A percentile compares a stretch with the other conserved stretches of the same genome.
These are phyloP conservation scores for Phoeniculus purpureus DNA, from an alignment of 2,797 vertebrate genomes.

Conservation along the genomic window DNA sequence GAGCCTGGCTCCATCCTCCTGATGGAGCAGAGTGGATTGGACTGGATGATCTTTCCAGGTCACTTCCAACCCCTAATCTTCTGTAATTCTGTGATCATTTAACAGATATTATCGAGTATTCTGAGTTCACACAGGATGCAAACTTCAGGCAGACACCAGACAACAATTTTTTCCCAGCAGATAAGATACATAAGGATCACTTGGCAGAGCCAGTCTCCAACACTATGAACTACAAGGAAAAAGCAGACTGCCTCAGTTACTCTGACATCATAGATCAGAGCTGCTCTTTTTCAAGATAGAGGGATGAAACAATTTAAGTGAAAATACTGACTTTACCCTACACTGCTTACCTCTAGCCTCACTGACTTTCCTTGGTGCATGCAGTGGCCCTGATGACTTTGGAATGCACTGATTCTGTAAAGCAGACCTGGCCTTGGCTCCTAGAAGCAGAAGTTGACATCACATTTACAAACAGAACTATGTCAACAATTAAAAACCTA, in stretches of 20 bases:
- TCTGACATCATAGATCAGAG: background rate
- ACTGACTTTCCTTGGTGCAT: conserved; percentile 25
- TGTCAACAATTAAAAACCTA: background rate
- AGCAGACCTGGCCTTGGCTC: conserved; percentile 40
- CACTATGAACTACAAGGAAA: background rate
- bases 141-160: background rate
- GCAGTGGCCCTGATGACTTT: conserved; percentile 47
- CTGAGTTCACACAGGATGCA: background rate
- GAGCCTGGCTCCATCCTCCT: too few relatives aligned
- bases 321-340: background rate
- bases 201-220: background rate
- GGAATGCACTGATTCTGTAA: conserved; percentile 38
- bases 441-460: conserved; percentile 29
- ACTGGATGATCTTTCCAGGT: too few relatives aligned
- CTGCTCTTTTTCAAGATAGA: background rate
- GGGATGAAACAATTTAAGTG: background rate
- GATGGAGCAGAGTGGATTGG: too few relatives aligned
- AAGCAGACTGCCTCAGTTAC: background rate
- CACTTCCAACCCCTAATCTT: too few relatives aligned
- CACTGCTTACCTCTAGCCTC: conserved; percentile 48
- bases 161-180: background rate
- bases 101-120: background rate
- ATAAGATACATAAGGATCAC: background rate
- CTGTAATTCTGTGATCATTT: background rate
- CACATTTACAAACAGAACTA: background rate